These are phyloP conservation scores for Bombylius major DNA, from an alignment of 2,888 invertebrate species.

Conservation along the genomic window DNA sequence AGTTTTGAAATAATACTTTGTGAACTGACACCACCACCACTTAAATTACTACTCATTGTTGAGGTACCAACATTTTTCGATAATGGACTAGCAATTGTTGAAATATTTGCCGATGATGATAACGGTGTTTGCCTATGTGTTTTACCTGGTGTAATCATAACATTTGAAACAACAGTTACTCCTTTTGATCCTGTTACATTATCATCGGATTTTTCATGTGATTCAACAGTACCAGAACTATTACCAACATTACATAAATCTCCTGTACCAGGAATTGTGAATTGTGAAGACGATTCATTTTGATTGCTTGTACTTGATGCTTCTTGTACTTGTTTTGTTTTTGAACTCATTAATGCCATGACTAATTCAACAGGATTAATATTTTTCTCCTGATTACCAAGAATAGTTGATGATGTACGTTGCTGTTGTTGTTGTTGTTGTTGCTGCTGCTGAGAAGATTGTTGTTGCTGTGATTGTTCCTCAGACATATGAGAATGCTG, in stretches of 20 bases:
- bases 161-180: constrained; percentile 32
- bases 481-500: constrained; percentile 18
- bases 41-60: not conserved
- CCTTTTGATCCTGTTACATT: constrained; percentile 13
- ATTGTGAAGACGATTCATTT: constrained; percentile 20
- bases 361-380: constrained; percentile 47
- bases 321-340: constrained; percentile 23
- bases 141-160: constrained; percentile 20
- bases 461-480: constrained; percentile 9
- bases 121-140: constrained; percentile 17
- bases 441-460: constrained; percentile 9
- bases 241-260: not conserved
- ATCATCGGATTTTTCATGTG: constrained; percentile 11
- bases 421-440: constrained; percentile 5
- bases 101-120: constrained; percentile 21
- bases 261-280: not conserved
- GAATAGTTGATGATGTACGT: constrained; percentile 18
- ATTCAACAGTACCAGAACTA: not conserved
- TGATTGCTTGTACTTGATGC: constrained; percentile 24
- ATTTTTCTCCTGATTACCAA: constrained; percentile 31
- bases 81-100: constrained; percentile 32
- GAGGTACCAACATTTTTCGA: constrained; percentile 14
- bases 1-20: constrained; percentile 12
- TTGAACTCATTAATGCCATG: constrained; percentile 43
- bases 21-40: not conserved